These are phyloP conservation scores for Bradypodion pumilum DNA, from an alignment of 2,797 vertebrate genomes.

Conservation along the genomic window DNA sequence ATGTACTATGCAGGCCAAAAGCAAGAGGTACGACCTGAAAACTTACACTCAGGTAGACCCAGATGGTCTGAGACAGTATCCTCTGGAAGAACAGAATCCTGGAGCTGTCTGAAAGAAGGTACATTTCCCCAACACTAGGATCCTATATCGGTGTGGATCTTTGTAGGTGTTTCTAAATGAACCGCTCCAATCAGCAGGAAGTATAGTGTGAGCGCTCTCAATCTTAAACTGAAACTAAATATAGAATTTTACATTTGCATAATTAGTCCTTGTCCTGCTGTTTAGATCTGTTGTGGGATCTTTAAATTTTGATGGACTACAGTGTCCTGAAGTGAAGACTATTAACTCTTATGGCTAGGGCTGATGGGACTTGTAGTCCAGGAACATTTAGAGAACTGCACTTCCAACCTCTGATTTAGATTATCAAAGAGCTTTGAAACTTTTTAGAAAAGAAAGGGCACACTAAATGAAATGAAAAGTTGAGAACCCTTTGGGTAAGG, in stretches of 20 bases:
- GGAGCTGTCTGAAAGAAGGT: conserved; percentile 54
- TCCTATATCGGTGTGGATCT: not conserved
- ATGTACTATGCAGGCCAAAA: conserved; percentile 64
- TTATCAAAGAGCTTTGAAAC: not conserved
- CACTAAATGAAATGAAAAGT: not conserved
- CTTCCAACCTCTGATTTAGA: not conserved
- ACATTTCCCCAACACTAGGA: not conserved
- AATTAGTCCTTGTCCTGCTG: not conserved
- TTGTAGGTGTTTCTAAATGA: not conserved
- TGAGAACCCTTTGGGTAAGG: not conserved
- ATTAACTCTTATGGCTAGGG: not conserved
- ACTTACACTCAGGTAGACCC: conserved; percentile 47
- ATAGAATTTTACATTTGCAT: not conserved
- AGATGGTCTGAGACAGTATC: conserved; percentile 51
- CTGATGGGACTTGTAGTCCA: not conserved
- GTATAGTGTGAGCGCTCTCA: not conserved
- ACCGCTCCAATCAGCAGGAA: not conserved
- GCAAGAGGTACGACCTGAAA: conserved; percentile 47
- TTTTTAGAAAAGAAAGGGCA: not conserved
- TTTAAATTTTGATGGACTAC: not conserved
- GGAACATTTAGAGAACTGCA: not conserved
- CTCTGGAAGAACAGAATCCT: conserved; percentile 47
- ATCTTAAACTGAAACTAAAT: not conserved
- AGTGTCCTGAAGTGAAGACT: not conserved
- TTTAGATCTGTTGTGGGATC: not conserved